A percentile compares a stretch with the other conserved stretches of the same genome.
phyloP scores from a whole-genome alignment of 2,797 vertebrate genomes.

The Neoniphon sammara region DNA sequence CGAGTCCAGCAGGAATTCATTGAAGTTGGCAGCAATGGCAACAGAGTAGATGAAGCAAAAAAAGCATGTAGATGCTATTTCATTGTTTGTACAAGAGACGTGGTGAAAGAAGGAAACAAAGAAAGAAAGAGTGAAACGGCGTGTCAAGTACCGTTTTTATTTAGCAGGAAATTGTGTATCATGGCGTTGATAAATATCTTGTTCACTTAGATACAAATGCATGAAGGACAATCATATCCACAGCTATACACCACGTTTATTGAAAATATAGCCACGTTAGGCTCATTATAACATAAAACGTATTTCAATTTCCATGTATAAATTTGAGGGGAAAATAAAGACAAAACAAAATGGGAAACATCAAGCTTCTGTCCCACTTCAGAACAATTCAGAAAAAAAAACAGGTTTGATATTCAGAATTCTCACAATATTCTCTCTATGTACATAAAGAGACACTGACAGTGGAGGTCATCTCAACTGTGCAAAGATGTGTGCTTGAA shows the following conservation, averaged over 20 bases:
- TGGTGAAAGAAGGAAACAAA: too few relatives aligned
- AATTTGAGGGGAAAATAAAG: neutral
- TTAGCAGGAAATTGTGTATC: too few relatives aligned
- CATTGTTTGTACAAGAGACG: too few relatives aligned
- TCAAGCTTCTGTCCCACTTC: neutral
- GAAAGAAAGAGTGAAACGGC: too few relatives aligned
- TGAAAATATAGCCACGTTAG: neutral
- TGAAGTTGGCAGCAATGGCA: too few relatives aligned
- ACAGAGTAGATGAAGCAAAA: too few relatives aligned
- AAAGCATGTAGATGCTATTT: too few relatives aligned
- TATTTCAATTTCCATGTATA: neutral
- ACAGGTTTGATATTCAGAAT: too few relatives aligned
- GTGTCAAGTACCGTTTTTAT: too few relatives aligned
- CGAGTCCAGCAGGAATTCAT: too few relatives aligned
- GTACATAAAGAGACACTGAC: slow-evolving; percentile 3
- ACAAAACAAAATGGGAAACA: neutral
- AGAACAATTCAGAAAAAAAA: neutral
- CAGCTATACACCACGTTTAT: slow-evolving; percentile 32
- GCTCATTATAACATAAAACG: neutral
- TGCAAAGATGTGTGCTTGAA: slow-evolving; percentile 16
- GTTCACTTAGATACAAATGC: neutral
- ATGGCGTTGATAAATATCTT: neutral
- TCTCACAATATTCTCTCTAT: neutral
- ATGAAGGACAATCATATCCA: neutral
- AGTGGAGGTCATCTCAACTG: neutral